These are phyloP conservation scores for Pelobates cultripes DNA, from an alignment of 2,797 vertebrate genomes.

Conservation along the genomic window DNA sequence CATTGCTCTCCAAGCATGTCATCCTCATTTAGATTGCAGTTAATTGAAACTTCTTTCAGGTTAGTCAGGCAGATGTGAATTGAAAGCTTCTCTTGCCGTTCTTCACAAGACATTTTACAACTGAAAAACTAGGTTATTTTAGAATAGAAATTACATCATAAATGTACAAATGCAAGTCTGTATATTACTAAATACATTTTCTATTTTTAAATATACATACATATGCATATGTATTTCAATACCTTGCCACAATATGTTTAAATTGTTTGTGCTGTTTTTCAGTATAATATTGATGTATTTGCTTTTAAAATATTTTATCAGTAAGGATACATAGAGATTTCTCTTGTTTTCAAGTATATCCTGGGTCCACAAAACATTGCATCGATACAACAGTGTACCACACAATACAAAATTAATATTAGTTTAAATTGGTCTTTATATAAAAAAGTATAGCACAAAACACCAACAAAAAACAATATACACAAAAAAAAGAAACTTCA, in stretches of 20 bases:
- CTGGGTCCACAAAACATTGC: too few species aligned
- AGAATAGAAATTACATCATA: not conserved
- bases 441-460: too few species aligned
- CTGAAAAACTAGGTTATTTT: conserved; percentile 28
- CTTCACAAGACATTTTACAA: not conserved
- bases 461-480: too few species aligned
- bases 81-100: conserved; percentile 34
- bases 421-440: too few species aligned
- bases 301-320: too few species aligned
- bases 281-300: not conserved
- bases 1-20: conserved; percentile 50
- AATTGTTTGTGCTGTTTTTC: not conserved
- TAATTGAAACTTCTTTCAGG: conserved; percentile 54
- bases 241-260: not conserved
- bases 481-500: too few species aligned
- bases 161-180: not conserved
- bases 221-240: not conserved
- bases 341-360: too few species aligned
- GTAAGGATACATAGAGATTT: too few species aligned
- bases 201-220: too few species aligned
- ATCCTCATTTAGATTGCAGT: conserved; percentile 43
- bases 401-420: too few species aligned
- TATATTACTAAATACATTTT: too few species aligned
- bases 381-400: too few species aligned
- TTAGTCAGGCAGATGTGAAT: conserved; percentile 36